Evolutionary conservation across 1,140 invertebrate species (phyloP), one percentile per base, ranked within the genome.

Genomic region (Babylonia areolata): DNA sequence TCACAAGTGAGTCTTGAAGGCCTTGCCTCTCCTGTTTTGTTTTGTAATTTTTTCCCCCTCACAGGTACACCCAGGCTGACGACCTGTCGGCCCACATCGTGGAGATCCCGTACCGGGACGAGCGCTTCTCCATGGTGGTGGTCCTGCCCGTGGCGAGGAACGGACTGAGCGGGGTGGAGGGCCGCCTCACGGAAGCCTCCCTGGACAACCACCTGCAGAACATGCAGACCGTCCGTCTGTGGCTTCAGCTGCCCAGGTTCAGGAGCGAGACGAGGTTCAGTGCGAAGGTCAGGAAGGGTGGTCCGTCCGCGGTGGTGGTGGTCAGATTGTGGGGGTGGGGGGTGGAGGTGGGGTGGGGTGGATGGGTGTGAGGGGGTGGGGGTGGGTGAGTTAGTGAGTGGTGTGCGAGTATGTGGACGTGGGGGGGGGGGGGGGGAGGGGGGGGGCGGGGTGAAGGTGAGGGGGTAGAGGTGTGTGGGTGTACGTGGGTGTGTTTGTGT

Each of bases 91-190:
- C 97, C 80, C 95, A 96, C 89, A 96, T 97, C 51, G 90, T 97
- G 40, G 96, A 95, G 5, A 90, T 97, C 3, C 97, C 97, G 0
- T 97, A 97, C 91, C 96, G 96, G 91, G 96, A 95, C 1, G 93
- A 91, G 11, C 92, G 92, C 6, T 69, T 94, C 17, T 90, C 90
- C 85, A 96, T 97, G 96, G 96, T 97, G 83, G 96, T 98, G 40
- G 92, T 99, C 0, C 94, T 97, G 35, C 97, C 97, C 0, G 94
- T 93, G 37, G 79, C 89, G 39, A 69, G 89, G 20, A 87, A 89
- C 5, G 93, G 95, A 5, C 80, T 94, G 69, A 20, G 71, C 12
- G 39, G 2, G 37, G 69, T 15, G 37, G 39, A 39, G 39, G 69
- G 28, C 35, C 17, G 83, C 40, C 64, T 33, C 69, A 71, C 64